Evolutionary conservation across 1,140 invertebrate genomes (phyloP).

Genomic region (Euura lappo): DNA sequence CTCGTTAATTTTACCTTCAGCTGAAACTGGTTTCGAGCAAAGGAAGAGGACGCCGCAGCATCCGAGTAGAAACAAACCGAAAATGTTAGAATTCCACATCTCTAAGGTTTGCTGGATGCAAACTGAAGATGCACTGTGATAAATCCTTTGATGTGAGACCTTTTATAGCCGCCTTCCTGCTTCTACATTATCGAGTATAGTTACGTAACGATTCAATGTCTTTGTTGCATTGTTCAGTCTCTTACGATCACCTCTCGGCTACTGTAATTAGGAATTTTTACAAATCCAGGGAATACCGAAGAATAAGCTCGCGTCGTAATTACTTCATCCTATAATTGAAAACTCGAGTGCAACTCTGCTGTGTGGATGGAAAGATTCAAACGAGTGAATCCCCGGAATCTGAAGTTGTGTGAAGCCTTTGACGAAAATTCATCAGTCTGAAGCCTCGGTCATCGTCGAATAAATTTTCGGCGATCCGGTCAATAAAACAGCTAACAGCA

Average conservation of each 20-base stretch:
- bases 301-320: background rate
- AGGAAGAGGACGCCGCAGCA: background rate
- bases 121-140: slow-evolving; percentile 30
- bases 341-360: too few species aligned
- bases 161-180: slow-evolving; percentile 51
- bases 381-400: too few species aligned
- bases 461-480: too few species aligned
- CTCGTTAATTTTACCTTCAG: too few species aligned
- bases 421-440: too few species aligned
- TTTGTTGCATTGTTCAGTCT: background rate
- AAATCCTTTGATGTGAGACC: slow-evolving; percentile 42
- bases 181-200: slow-evolving; percentile 37
- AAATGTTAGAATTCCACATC: background rate
- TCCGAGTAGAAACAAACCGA: background rate
- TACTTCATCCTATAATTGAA: background rate
- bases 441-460: too few species aligned
- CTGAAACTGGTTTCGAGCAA: background rate
- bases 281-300: background rate
- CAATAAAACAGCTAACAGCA: too few species aligned
- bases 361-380: too few species aligned
- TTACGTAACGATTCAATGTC: slow-evolving; percentile 39
- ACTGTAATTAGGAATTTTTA: slow-evolving; percentile 5
- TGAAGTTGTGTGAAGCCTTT: too few species aligned
- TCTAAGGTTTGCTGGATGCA: background rate
- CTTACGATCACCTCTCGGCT: background rate